phyloP scores from a whole-genome alignment of 1,140 invertebrate genomes.

The Drosophila repletoides region DNA sequence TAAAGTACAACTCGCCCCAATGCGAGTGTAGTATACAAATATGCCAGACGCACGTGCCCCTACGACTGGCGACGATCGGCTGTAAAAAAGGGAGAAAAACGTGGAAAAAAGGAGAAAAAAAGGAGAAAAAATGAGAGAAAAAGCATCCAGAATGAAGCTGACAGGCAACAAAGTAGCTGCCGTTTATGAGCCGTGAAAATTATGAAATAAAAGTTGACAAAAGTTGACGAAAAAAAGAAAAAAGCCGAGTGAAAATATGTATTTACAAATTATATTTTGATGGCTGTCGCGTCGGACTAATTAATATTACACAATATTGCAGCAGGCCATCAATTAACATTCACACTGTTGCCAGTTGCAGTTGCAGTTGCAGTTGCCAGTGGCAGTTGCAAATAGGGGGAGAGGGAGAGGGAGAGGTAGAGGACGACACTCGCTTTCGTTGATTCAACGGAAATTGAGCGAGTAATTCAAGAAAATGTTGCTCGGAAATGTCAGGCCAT shows the following conservation, averaged over 20 bases:
- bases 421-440: conserved; percentile 5
- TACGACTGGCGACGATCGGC: conserved; percentile 4
- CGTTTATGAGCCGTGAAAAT: conserved; percentile 69
- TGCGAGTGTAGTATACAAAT: no score
- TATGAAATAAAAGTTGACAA: conserved; percentile 42
- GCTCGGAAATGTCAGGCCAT: conserved; percentile 68
- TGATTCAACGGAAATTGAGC: conserved; percentile 80
- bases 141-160: conserved; percentile 5
- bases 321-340: conserved; percentile 47
- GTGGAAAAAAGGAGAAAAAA: background rate
- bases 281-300: conserved; percentile 38
- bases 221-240: conserved; percentile 3
- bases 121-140: background rate
- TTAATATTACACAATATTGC: conserved; percentile 60
- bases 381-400: background rate
- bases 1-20: no score
- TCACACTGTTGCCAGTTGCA: background rate
- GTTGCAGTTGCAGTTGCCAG: background rate
- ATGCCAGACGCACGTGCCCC: conserved; percentile 53
- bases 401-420: no score
- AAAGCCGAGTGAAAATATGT: background rate
- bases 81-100: background rate
- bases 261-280: conserved; percentile 46
- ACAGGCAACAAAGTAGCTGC: conserved; percentile 56
- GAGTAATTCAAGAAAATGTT: conserved; percentile 74